Percentiles rank a stretch among this genome's conserved stretches.
Conservation (phyloP, 2,113 vertebrate genomes). For the Rhinichthys klamathensis region DNA sequence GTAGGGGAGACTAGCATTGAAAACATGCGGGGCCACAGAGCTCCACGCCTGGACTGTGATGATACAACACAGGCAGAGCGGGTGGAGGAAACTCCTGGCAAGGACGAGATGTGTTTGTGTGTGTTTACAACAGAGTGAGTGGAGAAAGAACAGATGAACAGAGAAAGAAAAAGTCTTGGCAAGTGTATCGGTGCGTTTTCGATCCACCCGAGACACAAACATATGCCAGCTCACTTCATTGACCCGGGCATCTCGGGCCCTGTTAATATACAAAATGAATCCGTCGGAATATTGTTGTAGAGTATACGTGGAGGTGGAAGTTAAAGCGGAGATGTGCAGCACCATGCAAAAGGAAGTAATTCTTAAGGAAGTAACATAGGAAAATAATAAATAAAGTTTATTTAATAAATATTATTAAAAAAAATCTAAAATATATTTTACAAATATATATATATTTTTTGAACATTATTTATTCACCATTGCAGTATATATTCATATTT, state of each 20-base stretch:
- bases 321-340: constrained; percentile 42
- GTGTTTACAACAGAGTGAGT: constrained; percentile 1
- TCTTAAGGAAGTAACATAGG: neutral
- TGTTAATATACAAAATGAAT: neutral
- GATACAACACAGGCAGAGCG: constrained; percentile 16
- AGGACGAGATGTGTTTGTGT: neutral
- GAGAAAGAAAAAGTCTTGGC: neutral
- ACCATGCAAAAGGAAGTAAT: neutral
- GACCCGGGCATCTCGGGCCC: neutral
- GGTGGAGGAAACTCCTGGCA: constrained; percentile 33
- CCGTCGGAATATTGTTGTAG: neutral
- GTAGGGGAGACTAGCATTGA: constrained; percentile 12
- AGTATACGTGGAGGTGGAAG: neutral
- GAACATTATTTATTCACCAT: too few relatives aligned
- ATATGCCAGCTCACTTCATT: neutral
- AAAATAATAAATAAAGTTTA: too few relatives aligned
- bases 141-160: neutral
- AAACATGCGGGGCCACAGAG: neutral
- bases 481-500: too few relatives aligned
- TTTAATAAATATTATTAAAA: too few relatives aligned
- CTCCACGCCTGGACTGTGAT: neutral
- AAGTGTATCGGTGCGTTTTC: neutral
- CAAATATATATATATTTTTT: too few relatives aligned
- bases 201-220: neutral
- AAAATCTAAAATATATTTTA: too few relatives aligned